Conservation (phyloP, 2,113 vertebrate species). For the Chionomys nivalis region DNA sequence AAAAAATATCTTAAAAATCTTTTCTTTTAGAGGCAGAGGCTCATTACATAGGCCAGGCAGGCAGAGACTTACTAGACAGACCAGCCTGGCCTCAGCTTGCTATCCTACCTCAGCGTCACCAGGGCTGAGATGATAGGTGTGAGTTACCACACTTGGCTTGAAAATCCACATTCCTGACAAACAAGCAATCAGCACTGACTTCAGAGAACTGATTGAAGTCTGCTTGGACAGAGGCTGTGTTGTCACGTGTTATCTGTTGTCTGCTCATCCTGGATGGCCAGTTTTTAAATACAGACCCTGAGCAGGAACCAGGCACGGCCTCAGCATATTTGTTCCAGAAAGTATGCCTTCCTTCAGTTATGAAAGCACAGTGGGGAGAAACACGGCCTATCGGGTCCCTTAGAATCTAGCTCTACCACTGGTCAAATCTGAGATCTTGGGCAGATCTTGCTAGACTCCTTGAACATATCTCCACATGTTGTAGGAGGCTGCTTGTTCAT, state of each 20-base stretch:
- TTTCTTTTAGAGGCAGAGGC: not conserved
- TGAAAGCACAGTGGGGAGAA: not conserved
- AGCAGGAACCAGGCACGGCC: not conserved
- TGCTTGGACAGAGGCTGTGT: not conserved
- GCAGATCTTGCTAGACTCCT: not conserved
- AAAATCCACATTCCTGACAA: not conserved
- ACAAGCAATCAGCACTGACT: not conserved
- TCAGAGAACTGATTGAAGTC: not conserved
- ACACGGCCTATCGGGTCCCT: not conserved
- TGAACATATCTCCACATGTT: not conserved
- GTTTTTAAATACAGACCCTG: not conserved
- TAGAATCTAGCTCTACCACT: not conserved
- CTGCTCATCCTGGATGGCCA: not conserved
- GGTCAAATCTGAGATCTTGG: not conserved
- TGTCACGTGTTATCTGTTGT: not conserved
- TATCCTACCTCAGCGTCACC: not conserved
- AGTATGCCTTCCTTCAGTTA: not conserved
- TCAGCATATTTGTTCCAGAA: conserved; percentile 26
- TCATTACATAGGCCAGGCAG: not conserved
- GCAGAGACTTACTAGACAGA: not conserved
- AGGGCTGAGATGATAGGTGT: not conserved
- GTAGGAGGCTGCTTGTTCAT: no score
- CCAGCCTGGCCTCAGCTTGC: not conserved
- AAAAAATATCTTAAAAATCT: not conserved
- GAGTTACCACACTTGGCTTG: not conserved